These are phyloP conservation scores for Lasioglossum calceatum DNA, from an alignment of 2,888 invertebrate genomes.

Conservation along the genomic window DNA sequence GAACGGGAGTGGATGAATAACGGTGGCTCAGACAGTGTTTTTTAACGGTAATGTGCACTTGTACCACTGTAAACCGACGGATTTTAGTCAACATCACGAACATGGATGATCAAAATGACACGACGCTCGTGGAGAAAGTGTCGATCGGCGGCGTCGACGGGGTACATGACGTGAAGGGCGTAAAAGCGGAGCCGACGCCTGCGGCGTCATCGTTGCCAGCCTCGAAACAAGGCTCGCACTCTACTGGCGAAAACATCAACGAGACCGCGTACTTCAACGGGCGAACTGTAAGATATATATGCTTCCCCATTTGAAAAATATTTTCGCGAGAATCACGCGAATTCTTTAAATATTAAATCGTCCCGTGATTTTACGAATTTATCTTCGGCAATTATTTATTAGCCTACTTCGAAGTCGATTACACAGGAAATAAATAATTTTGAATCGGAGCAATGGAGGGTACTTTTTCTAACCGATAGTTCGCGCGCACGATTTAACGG, in stretches of 20 bases:
- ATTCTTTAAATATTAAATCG: not conserved
- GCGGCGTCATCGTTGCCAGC: conserved; percentile 74
- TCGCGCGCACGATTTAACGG: conserved; percentile 5
- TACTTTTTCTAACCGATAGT: not conserved
- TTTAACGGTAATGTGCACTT: conserved; percentile 86
- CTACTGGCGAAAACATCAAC: conserved; percentile 75
- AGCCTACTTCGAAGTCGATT: not conserved
- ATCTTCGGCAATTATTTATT: not conserved
- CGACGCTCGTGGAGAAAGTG: conserved; percentile 71
- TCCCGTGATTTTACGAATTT: not conserved
- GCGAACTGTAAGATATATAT: conserved; percentile 71
- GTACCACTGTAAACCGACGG: conserved; percentile 75
- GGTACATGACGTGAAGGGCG: conserved; percentile 74
- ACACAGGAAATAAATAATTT: not conserved
- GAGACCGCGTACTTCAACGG: conserved; percentile 63
- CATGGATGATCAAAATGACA: conserved; percentile 75
- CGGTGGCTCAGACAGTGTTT: conserved; percentile 63
- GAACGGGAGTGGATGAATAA: conserved; percentile 62
- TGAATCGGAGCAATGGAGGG: not conserved
- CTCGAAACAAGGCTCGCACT: conserved; percentile 74
- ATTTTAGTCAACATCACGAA: conserved; percentile 76
- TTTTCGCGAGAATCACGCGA: not conserved
- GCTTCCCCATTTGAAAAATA: not conserved
- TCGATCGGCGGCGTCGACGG: conserved; percentile 62
- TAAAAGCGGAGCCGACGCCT: conserved; percentile 83